phyloP scores from a whole-genome alignment of 1,140 invertebrate species.

The Cryptotermes secundus region DNA sequence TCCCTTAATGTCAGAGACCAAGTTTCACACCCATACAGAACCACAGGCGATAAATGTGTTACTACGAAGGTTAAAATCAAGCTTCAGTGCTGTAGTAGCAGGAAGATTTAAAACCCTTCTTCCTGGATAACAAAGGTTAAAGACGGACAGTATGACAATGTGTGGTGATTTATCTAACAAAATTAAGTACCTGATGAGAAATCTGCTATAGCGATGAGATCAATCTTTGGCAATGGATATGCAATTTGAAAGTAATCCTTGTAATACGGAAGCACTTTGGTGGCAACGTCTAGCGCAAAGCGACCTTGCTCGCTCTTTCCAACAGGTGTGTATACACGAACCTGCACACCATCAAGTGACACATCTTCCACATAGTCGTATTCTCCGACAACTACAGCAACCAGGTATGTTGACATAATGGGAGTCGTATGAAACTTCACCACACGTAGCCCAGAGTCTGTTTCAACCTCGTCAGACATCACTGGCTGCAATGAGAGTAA shows the following conservation, averaged over 20 bases:
- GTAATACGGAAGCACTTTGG: conserved; percentile 87
- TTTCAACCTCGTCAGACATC: conserved; percentile 53
- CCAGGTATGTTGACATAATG: conserved; percentile 95
- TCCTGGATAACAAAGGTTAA: too few species aligned
- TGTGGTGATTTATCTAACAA: not conserved
- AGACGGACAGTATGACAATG: too few species aligned
- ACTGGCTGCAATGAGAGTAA: conserved; percentile 57
- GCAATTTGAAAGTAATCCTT: conserved; percentile 93
- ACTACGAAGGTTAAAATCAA: too few species aligned
- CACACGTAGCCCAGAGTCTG: conserved; percentile 55
- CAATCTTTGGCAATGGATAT: conserved; percentile 94
- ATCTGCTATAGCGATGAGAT: conserved; percentile 92
- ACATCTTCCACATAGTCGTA: conserved; percentile 89
- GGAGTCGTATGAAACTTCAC: conserved; percentile 84
- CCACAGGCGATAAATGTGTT: too few species aligned
- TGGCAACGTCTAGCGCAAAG: conserved; percentile 86
- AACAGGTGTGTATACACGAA: conserved; percentile 89
- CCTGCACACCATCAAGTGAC: conserved; percentile 76
- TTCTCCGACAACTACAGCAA: conserved; percentile 91
- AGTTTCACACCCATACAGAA: too few species aligned
- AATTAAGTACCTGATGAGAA: conserved; percentile 67
- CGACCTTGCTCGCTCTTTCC: conserved; percentile 89
- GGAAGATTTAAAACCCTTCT: too few species aligned
- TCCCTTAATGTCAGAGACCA: too few species aligned
- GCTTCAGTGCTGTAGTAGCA: too few species aligned